Base-by-base conservation (phyloP, 2,888 invertebrate species). In the Tinea trinotella region DNA sequence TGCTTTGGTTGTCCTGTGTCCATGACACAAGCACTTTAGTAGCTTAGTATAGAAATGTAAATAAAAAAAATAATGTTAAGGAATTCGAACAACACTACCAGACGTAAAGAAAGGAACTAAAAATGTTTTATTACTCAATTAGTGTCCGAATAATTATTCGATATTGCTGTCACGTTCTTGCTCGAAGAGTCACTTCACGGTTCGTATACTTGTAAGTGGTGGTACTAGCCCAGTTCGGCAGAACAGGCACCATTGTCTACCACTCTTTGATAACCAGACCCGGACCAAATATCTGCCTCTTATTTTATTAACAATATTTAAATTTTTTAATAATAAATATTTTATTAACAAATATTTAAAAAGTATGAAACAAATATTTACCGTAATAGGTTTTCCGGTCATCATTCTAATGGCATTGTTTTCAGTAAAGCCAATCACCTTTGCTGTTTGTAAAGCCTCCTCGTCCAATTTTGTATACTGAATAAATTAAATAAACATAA, bases 351-450 rank as follows among this genome's bases (percentile, higher is more conserved):
- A n/a, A 49, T 9, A 13, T 56, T 22, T 15, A 20, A 20, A 4
- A 40, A 24, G 40, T 20, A 22, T 9, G n/a, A 44, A 15, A n/a
- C 12, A 36, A 9, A 34, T 18, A 53, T 63, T 67, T 64, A 89
- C 91, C 64, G 90, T 90, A 1, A 90, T 87, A 7, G 88, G 84
- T 68, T 89, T 88, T 2, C 92, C 93, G 13, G 90, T 90, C 60
- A 90, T 88, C 84, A 93, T 88, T 59, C 89, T 87, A 0, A 91
- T 87, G 0, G 92, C 89, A 56, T 89, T 90, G 13, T 88, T 88
- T 74, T 97, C 96, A 1, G 90, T 91, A 54, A 97, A 89, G 1
- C 96, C 97, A 30, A 97, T 73, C 9, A 91, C 76, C 59, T 85
- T 88, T 1, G 95, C 93, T 0, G 95, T 91, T 56, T 89, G 88